phyloP scores from a whole-genome alignment of 2,888 invertebrate genomes.

The Mantis religiosa region DNA sequence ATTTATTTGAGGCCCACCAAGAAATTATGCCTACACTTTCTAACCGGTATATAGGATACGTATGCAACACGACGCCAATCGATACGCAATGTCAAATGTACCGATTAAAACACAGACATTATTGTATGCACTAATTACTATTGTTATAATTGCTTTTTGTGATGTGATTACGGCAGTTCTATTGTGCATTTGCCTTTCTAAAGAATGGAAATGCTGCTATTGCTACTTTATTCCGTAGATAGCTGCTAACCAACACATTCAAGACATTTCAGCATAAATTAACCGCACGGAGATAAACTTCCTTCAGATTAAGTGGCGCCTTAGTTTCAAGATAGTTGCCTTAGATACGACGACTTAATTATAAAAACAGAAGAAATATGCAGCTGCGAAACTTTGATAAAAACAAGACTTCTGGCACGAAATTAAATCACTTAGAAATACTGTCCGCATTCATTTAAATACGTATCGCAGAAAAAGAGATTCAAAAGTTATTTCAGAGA shows the following conservation, averaged over 20 bases:
- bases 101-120: no score
- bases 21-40: no score
- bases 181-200: not conserved
- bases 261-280: not conserved
- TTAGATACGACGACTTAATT: not conserved
- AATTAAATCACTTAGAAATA: not conserved
- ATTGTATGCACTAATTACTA: no score
- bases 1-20: no score
- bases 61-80: no score
- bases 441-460: not conserved
- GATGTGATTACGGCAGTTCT: not conserved
- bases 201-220: not conserved
- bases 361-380: not conserved
- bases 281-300: not conserved
- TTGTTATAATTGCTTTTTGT: no score
- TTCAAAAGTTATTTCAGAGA: no score
- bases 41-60: no score
- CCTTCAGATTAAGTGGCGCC: not conserved
- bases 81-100: no score
- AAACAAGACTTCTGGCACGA: not conserved
- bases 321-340: not conserved
- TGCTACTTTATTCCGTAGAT: not conserved
- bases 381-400: not conserved
- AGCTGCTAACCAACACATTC: not conserved
- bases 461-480: no score